phyloP scores from a whole-genome alignment of 2,888 invertebrate genomes.

The Agrochola lychnidis region DNA sequence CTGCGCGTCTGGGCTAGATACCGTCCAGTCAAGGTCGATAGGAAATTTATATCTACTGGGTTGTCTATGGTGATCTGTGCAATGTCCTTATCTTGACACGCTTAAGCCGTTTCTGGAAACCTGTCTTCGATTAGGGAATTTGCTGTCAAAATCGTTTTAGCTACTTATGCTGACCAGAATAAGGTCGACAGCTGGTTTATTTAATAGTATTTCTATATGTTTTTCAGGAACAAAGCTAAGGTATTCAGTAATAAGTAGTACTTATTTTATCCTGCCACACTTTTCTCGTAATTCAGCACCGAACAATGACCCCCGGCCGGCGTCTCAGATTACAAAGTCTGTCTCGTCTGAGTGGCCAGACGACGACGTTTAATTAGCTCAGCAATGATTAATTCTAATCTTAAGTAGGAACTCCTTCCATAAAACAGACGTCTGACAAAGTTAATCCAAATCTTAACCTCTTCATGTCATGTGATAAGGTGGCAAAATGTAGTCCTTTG shows the following conservation, averaged over 20 bases:
- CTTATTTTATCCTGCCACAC: neutral
- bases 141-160: neutral
- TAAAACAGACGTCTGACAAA: constrained; percentile 8
- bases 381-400: constrained; percentile 37
- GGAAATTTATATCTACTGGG: constrained; percentile 36
- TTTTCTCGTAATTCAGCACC: neutral
- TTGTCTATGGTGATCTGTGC: constrained; percentile 19
- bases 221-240: neutral
- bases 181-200: neutral
- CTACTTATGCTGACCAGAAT: neutral
- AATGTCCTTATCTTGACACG: neutral
- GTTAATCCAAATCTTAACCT: constrained; percentile 8
- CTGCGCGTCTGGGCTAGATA: constrained; percentile 51
- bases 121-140: neutral
- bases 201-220: neutral
- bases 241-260: neutral
- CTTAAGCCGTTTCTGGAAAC: neutral
- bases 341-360: constrained; percentile 40
- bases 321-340: constrained; percentile 34
- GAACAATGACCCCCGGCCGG: constrained; percentile 21
- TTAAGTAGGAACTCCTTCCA: constrained; percentile 13
- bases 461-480: neutral
- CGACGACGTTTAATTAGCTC: constrained; percentile 39
- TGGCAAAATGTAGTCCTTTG: neutral
- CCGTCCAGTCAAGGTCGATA: constrained; percentile 50